Percentiles rank a stretch among this genome's conserved stretches.
Evolutionary conservation across 2,888 invertebrate genomes (phyloP).

Genomic region (Maniola hyperantus): DNA sequence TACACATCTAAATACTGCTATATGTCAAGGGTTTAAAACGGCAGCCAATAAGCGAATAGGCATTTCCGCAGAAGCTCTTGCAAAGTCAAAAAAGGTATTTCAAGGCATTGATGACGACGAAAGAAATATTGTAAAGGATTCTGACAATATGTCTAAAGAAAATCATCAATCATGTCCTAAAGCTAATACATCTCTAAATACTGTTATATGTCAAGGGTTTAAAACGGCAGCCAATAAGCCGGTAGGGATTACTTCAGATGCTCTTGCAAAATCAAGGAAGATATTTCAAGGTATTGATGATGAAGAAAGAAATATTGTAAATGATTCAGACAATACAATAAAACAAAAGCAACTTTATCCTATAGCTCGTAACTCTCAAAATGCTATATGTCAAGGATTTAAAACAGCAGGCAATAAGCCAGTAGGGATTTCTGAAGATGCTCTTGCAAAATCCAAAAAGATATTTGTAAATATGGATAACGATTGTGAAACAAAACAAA

Average conservation of each 20-base stretch:
- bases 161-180: not conserved
- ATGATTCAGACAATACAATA: not conserved
- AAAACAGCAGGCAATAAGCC: conserved; percentile 53
- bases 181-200: not conserved
- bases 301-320: not conserved
- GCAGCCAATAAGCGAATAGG: conserved; percentile 51
- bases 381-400: conserved; percentile 43
- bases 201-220: conserved; percentile 45
- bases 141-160: not conserved
- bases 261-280: conserved; percentile 52
- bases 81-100: conserved; percentile 55
- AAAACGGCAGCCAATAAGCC: conserved; percentile 53
- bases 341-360: not conserved
- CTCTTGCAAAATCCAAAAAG: conserved; percentile 52
- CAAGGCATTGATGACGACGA: conserved; percentile 39
- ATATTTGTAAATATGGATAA: conserved; percentile 51
- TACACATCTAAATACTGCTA: not conserved
- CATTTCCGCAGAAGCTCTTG: conserved; percentile 52
- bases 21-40: conserved; percentile 48
- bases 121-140: not conserved
- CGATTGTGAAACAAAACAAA: conserved; percentile 9
- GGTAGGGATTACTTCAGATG: conserved; percentile 50
- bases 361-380: not conserved
- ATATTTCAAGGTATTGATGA: conserved; percentile 50
- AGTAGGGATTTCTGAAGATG: conserved; percentile 49